Conservation (phyloP, 2,888 invertebrate genomes). For the Nowickia ferox region DNA sequence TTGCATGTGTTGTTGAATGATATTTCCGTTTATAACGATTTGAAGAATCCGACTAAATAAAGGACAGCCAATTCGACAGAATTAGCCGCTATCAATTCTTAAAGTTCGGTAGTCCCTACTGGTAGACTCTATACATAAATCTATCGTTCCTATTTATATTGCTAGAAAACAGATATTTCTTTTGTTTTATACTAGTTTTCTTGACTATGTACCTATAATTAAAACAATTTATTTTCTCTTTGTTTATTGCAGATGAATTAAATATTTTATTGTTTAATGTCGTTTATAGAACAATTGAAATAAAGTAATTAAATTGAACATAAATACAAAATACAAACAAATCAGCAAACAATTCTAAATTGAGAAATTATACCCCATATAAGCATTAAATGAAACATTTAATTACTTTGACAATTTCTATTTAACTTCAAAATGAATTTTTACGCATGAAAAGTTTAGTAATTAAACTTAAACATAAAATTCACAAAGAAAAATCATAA, state of each 20-base stretch:
- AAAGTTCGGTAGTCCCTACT: too few species aligned
- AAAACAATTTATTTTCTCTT: background rate
- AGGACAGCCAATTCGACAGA: too few species aligned
- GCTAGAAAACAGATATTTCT: too few species aligned
- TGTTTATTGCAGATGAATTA: slow-evolving; percentile 27
- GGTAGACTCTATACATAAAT: too few species aligned
- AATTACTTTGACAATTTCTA: slow-evolving; percentile 9
- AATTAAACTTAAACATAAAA: background rate
- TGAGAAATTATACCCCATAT: background rate
- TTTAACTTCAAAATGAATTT: background rate
- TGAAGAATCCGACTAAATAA: too few species aligned
- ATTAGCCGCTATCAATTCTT: too few species aligned
- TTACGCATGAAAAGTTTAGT: background rate
- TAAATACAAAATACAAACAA: background rate
- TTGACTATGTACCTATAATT: background rate
- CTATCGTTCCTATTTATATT: too few species aligned
- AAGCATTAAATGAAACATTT: background rate
- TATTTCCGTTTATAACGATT: too few species aligned
- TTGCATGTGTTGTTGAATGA: too few species aligned
- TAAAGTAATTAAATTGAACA: background rate
- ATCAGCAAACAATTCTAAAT: background rate
- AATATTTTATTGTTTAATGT: background rate
- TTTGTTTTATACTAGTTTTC: background rate
- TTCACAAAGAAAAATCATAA: background rate
- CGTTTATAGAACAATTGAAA: background rate